A percentile compares a stretch with the other conserved stretches of the same genome.
Conservation (phyloP, 2,888 invertebrate species). For the Noctua comes region DNA sequence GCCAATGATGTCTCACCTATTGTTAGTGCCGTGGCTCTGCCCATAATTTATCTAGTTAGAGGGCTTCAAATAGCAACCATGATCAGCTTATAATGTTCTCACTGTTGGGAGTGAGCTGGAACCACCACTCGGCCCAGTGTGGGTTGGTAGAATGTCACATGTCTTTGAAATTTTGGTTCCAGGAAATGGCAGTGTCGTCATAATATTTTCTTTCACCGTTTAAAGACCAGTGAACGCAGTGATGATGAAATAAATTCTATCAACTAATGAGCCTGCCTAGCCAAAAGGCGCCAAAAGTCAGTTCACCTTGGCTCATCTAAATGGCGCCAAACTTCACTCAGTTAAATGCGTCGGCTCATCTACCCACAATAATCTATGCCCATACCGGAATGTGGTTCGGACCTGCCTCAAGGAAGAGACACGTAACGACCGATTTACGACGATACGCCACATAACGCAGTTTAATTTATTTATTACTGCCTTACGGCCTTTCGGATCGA, state of each 20-base stretch:
- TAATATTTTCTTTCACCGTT: not conserved
- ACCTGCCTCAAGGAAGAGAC: slow-evolving; percentile 75
- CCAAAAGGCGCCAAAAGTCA: not conserved
- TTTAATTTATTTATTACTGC: slow-evolving; percentile 63
- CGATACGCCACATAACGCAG: slow-evolving; percentile 53
- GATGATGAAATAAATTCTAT: not conserved
- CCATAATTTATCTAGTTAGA: not conserved
- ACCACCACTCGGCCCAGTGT: not conserved
- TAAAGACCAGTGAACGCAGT: not conserved
- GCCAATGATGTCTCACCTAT: not conserved
- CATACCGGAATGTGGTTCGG: slow-evolving; percentile 71
- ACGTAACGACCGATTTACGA: slow-evolving; percentile 60
- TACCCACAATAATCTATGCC: slow-evolving; percentile 51
- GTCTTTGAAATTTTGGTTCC: no score
- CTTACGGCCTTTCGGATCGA: not conserved
- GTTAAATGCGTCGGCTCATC: slow-evolving; percentile 8
- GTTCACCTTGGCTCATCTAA: not conserved
- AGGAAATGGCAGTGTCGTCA: not conserved
- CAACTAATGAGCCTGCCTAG: not conserved
- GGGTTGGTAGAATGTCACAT: not conserved
- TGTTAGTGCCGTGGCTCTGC: not conserved
- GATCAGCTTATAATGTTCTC: not conserved
- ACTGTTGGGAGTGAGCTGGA: not conserved
- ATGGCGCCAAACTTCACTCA: not conserved
- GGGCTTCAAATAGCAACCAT: not conserved